Conservation (phyloP, 2,888 invertebrate species). For the Tenthredo amoena region DNA sequence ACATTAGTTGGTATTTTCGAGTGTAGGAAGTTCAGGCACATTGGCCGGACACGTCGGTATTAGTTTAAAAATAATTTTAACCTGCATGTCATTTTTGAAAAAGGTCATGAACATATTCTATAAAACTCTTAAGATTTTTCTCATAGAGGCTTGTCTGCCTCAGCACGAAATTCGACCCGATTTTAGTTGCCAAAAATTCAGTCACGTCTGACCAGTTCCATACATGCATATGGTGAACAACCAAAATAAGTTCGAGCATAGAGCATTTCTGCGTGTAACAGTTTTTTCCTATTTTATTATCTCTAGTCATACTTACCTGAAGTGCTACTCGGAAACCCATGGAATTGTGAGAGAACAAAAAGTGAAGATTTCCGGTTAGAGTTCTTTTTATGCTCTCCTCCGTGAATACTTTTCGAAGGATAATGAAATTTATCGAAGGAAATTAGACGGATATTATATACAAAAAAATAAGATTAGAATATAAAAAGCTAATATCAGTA, state of each 20-base stretch:
- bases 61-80: slow-evolving; percentile 24
- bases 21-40: slow-evolving; percentile 47
- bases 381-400: background rate
- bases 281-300: background rate
- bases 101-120: background rate
- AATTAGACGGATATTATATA: background rate
- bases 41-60: slow-evolving; percentile 40
- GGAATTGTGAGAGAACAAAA: background rate
- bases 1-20: slow-evolving; percentile 13
- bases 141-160: background rate
- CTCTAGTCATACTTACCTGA: slow-evolving; percentile 31
- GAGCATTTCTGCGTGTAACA: background rate
- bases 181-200: background rate
- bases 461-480: background rate
- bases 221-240: background rate
- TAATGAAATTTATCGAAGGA: background rate
- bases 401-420: background rate
- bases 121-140: background rate
- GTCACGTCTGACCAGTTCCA: background rate
- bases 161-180: background rate
- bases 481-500: background rate
- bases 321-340: slow-evolving; percentile 39
- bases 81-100: background rate
- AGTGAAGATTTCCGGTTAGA: background rate
- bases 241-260: background rate